Base-by-base conservation (phyloP, 2,113 vertebrate species). In the Lanius collurio region DNA sequence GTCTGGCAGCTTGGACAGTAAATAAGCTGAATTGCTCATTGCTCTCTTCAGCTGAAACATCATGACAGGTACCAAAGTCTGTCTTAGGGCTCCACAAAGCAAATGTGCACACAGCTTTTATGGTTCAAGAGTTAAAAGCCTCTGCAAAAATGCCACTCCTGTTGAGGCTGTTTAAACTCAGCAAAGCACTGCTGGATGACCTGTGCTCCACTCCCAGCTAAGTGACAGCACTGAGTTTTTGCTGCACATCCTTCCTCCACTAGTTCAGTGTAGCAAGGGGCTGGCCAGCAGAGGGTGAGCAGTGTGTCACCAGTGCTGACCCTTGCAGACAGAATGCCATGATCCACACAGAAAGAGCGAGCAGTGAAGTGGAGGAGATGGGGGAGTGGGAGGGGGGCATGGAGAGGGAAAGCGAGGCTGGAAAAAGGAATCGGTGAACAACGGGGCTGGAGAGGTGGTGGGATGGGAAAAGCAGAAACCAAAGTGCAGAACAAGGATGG, bases 11-110 rank as follows among this genome's bases (percentile, higher is more conserved):
- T 78, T 41, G 83, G 93, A 84, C 7, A 3, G 73, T 78, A 95
- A 95, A 92, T 90, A 95, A 92, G 65, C 94, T 94, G 95, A 94
- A 93, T 91, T 95, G 95, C 93, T 91, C 83, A 82, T 84, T 87
- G 83, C 65, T 82, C 31, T 78, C 80, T 81, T 89, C 60, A 86
- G 83, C 1, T 92, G 89, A 96, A 92, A 64, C 73, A 87, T 78
- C 60, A 21, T 96, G 96, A 96, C 96, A 94, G 80, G 92, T 71
- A 93, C 64, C 76, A 73, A 93, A 81, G 27, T 56, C 83, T 78
- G 42, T 89, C 52, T 83, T 47, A 93, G 39, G 24, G 64, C 47
- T 83, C 47, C 56, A 70, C 64, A 83, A 78, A 83, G 60, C 64
- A 89, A 78, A 93, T 63, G 59, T 83, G 23, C 68, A 39, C 27